phyloP scores from a whole-genome alignment of 2,888 invertebrate species.

The Pammene fasciana region DNA sequence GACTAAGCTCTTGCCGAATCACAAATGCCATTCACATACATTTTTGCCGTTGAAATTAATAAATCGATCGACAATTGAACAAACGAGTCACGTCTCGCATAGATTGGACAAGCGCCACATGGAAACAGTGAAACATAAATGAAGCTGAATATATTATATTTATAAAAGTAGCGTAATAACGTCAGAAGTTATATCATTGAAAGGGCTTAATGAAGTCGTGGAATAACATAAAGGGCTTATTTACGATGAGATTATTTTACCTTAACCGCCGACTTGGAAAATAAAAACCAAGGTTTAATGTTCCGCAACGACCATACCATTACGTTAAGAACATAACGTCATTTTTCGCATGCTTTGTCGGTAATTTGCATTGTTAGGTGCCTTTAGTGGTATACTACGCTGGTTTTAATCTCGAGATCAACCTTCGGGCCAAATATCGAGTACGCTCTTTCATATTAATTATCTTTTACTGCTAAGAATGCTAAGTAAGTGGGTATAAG shows the following conservation, averaged over 20 bases:
- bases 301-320: slow-evolving; percentile 53
- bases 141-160: slow-evolving; percentile 15
- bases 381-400: slow-evolving; percentile 21
- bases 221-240: slow-evolving; percentile 64
- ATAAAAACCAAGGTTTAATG: slow-evolving; percentile 66
- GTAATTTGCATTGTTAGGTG: slow-evolving; percentile 49
- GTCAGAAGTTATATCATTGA: slow-evolving; percentile 40
- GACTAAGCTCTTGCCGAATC: slow-evolving; percentile 59
- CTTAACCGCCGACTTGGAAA: slow-evolving; percentile 59
- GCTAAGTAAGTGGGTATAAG: background rate
- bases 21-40: slow-evolving; percentile 53
- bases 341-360: slow-evolving; percentile 57
- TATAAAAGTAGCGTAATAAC: slow-evolving; percentile 15
- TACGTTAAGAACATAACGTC: slow-evolving; percentile 50
- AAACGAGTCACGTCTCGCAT: slow-evolving; percentile 37
- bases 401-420: slow-evolving; percentile 24
- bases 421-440: slow-evolving; percentile 13
- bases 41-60: slow-evolving; percentile 40
- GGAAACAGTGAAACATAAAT: slow-evolving; percentile 10
- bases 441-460: background rate
- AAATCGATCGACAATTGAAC: slow-evolving; percentile 28
- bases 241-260: slow-evolving; percentile 60
- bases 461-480: slow-evolving; percentile 22
- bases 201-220: slow-evolving; percentile 66
- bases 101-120: slow-evolving; percentile 33